Percentiles rank a stretch among this genome's conserved stretches.
Evolutionary conservation across 2,113 vertebrate genomes (phyloP).

Genomic region (Lagopus muta): DNA sequence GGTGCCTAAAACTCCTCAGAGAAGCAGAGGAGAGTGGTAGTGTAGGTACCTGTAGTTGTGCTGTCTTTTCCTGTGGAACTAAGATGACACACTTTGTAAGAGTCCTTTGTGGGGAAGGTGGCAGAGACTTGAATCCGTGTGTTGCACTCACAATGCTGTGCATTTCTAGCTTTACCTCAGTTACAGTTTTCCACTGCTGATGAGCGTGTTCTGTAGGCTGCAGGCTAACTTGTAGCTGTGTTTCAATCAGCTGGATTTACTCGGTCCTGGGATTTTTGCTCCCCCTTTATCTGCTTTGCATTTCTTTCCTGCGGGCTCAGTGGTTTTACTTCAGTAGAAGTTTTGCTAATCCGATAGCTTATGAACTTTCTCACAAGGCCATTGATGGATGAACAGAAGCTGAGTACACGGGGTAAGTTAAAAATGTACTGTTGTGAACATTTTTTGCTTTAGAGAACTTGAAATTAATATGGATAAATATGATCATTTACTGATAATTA

Average conservation of each 20-base stretch:
- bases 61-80: background rate
- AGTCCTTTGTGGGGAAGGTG: background rate
- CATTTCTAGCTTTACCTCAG: rapidly evolving
- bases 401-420: background rate
- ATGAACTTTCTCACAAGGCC: background rate
- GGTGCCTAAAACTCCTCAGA: background rate
- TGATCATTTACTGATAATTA: background rate
- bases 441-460: background rate
- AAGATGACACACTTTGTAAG: background rate
- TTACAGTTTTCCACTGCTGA: background rate
- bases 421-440: background rate
- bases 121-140: background rate
- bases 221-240: background rate
- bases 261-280: background rate
- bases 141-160: background rate
- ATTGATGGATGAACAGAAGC: background rate
- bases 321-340: background rate
- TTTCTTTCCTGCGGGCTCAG: background rate
- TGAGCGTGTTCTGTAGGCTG: background rate
- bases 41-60: background rate
- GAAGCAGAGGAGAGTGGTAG: background rate
- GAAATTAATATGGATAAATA: background rate
- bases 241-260: background rate
- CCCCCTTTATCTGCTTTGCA: background rate
- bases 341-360: background rate